Evolutionary conservation across 2,797 vertebrate genomes (phyloP).

Genomic region (Synanceia verrucosa): DNA sequence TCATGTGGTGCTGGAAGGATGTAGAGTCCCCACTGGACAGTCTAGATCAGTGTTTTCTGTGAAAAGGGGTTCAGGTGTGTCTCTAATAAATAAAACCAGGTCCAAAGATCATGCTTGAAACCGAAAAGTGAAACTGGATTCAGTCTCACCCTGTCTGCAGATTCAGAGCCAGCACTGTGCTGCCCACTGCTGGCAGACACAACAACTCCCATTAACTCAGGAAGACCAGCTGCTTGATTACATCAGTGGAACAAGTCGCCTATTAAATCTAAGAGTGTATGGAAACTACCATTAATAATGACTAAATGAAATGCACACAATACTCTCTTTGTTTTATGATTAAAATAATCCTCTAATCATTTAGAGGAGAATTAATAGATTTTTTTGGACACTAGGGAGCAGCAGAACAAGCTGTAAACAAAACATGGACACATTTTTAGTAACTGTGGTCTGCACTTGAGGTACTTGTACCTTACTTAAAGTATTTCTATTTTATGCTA

Average conservation of each 20-base stretch:
- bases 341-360: background rate
- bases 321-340: background rate
- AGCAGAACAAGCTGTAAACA: constrained; percentile 1
- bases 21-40: too few species aligned
- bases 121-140: background rate
- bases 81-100: background rate
- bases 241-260: background rate
- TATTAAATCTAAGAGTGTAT: background rate
- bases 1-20: background rate
- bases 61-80: background rate
- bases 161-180: constrained; percentile 34
- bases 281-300: background rate
- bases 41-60: background rate
- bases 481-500: background rate
- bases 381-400: background rate
- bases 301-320: background rate
- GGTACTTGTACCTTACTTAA: background rate
- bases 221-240: background rate
- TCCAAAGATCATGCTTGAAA: background rate
- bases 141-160: background rate
- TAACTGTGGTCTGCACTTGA: background rate
- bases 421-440: background rate
- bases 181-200: constrained; percentile 54
- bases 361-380: background rate
- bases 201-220: background rate